These are phyloP conservation scores for Hemicentrotus pulcherrimus DNA, from an alignment of 35 echinoderm and acorn worm species.

Conservation along the genomic window DNA sequence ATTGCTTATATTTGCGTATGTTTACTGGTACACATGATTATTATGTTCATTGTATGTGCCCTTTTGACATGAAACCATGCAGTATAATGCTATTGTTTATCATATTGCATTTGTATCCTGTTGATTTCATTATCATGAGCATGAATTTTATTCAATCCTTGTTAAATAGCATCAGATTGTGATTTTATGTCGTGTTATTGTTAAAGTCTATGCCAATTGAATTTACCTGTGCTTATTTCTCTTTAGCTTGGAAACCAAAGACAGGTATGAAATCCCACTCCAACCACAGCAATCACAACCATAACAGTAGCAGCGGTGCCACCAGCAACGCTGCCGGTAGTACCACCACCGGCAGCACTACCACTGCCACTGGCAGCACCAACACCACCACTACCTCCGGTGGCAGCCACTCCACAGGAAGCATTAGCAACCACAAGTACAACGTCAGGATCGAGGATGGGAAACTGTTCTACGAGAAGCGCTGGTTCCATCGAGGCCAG, in stretches of 20 bases:
- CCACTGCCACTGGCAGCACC: slow-evolving; percentile 35
- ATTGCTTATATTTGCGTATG: no score
- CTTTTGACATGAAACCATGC: no score
- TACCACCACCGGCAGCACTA: slow-evolving; percentile 37
- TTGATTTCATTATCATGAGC: no score
- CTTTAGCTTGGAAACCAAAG: slow-evolving; percentile 41
- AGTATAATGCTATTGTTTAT: no score
- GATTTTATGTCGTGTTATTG: no score
- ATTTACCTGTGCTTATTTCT: not conserved
- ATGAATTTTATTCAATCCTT: no score
- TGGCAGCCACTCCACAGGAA: slow-evolving; percentile 26
- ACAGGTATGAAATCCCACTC: slow-evolving; percentile 61
- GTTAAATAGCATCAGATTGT: no score
- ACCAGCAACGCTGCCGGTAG: slow-evolving; percentile 16
- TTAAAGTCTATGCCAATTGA: no score
- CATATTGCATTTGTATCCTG: no score
- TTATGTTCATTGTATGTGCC: no score
- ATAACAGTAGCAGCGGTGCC: slow-evolving; percentile 51
- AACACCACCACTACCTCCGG: slow-evolving; percentile 49
- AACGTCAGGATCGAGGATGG: slow-evolving; percentile 85
- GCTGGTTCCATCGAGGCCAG: slow-evolving; percentile 86
- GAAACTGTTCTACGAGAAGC: slow-evolving; percentile 97
- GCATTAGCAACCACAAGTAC: slow-evolving; percentile 72
- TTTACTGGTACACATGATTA: no score
- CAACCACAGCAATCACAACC: slow-evolving; percentile 48